Evolutionary conservation across 2,113 vertebrate genomes (phyloP).

Genomic region (Sylvilagus bachmani): DNA sequence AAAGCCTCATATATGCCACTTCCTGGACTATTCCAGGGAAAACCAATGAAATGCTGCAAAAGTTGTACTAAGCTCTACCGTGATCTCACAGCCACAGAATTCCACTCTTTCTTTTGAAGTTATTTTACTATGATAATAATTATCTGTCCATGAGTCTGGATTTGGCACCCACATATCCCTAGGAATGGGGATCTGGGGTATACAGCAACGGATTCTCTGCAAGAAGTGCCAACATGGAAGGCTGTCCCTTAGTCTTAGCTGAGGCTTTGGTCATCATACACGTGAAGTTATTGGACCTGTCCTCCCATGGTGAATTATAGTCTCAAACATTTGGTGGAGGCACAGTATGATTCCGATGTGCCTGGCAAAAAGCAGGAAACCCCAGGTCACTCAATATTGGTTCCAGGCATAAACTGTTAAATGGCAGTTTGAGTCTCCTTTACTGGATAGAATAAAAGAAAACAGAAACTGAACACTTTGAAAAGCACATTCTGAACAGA

Average conservation of each 20-base stretch:
- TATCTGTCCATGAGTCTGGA: slow-evolving; percentile 67
- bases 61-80: slow-evolving; percentile 68
- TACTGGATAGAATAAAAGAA: slow-evolving; percentile 56
- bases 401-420: slow-evolving; percentile 70
- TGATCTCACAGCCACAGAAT: slow-evolving; percentile 82
- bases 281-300: not conserved
- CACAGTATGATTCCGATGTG: not conserved
- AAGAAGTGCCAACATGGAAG: not conserved
- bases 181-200: not conserved
- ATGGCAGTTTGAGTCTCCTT: slow-evolving; percentile 57
- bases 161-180: not conserved
- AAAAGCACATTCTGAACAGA: slow-evolving; percentile 45
- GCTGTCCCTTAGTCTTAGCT: not conserved
- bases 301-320: not conserved
- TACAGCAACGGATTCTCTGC: not conserved
- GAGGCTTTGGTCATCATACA: not conserved
- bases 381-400: slow-evolving; percentile 44
- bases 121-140: slow-evolving; percentile 82
- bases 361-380: slow-evolving; percentile 40
- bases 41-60: slow-evolving; percentile 80
- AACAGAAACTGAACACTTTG: slow-evolving; percentile 62
- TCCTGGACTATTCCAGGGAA: slow-evolving; percentile 78
- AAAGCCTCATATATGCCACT: slow-evolving; percentile 80
- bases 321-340: slow-evolving; percentile 24
- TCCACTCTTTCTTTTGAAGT: slow-evolving; percentile 82